These are phyloP conservation scores for Selene dorsalis DNA, from an alignment of 2,797 vertebrate species.

Conservation along the genomic window DNA sequence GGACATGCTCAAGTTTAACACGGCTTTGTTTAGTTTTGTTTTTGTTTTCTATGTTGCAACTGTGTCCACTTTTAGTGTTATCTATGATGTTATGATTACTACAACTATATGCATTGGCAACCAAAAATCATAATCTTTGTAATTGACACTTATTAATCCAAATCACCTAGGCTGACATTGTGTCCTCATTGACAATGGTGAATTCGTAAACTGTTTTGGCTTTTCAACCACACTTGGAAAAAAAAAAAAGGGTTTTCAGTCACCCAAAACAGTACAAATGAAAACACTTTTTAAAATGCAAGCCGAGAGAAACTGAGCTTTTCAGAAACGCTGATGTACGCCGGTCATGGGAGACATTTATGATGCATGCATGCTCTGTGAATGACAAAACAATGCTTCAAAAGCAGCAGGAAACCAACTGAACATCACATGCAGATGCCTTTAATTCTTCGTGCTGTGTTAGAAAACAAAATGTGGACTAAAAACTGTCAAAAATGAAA, in stretches of 20 bases:
- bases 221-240: background rate
- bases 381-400: constrained; percentile 43
- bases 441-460: background rate
- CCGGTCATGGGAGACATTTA: constrained; percentile 20
- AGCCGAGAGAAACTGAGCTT: background rate
- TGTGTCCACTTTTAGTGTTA: constrained; percentile 39
- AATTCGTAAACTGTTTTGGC: constrained; percentile 22
- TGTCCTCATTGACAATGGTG: constrained; percentile 17
- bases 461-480: constrained; percentile 17
- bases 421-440: background rate
- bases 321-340: background rate
- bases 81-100: constrained; percentile 4
- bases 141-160: constrained; percentile 23
- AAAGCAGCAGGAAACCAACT: constrained; percentile 16
- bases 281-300: background rate
- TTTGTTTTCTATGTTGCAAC: constrained; percentile 36
- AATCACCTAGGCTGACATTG: background rate
- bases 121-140: constrained; percentile 28
- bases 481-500: background rate
- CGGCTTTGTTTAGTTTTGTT: background rate
- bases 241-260: background rate
- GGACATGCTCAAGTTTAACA: constrained; percentile 25
- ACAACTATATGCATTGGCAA: constrained; percentile 24
- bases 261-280: background rate
- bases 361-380: constrained; percentile 54